Conservation (phyloP, 2,888 invertebrate species). For the Silvanus unidentatus region DNA sequence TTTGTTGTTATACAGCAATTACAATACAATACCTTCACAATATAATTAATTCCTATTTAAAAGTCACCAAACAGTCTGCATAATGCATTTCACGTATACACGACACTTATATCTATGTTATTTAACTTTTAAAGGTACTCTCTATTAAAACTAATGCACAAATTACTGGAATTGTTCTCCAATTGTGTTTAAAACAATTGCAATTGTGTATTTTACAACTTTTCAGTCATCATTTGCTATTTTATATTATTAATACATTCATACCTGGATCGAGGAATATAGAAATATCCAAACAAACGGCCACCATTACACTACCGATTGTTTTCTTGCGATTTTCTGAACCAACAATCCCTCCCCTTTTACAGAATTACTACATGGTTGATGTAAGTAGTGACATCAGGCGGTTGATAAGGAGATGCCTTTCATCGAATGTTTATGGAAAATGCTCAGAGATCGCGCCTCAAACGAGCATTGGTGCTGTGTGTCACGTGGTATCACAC, state of each 20-base stretch:
- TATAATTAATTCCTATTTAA: conserved; percentile 1
- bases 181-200: background rate
- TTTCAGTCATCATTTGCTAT: conserved; percentile 2
- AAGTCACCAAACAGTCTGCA: conserved; percentile 6
- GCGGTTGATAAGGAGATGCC: no score
- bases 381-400: no score
- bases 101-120: no score
- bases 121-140: background rate
- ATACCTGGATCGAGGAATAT: background rate
- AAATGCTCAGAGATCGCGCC: no score
- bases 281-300: no score
- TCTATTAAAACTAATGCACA: background rate
- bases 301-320: no score
- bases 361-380: no score
- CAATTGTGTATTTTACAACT: background rate
- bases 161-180: conserved; percentile 9
- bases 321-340: no score
- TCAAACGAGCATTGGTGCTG: no score
- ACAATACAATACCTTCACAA: background rate
- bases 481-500: no score
- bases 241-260: background rate
- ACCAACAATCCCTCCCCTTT: no score
- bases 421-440: no score
- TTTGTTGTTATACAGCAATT: background rate
- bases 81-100: background rate